Conservation (phyloP, 2,797 vertebrate genomes). For the Loriculus beryllinus region DNA sequence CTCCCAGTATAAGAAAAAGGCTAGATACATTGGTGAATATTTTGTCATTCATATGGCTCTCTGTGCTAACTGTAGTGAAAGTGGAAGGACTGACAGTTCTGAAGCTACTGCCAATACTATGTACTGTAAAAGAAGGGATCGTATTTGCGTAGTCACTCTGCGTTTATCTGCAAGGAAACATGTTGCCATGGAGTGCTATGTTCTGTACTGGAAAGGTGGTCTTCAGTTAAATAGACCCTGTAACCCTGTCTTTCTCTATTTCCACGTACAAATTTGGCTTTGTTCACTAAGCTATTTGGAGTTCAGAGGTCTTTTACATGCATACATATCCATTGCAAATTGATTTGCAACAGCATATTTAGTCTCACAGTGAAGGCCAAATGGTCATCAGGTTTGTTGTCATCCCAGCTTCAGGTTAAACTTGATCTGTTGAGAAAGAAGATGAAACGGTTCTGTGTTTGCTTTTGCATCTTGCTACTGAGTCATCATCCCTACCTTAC, state of each 20-base stretch:
- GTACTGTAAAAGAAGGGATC: not conserved
- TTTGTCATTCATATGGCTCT: not conserved
- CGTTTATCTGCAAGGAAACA: not conserved
- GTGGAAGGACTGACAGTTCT: not conserved
- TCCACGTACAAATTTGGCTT: not conserved
- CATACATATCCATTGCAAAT: not conserved
- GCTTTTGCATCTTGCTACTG: not conserved
- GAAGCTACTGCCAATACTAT: not conserved
- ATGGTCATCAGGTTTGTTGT: not conserved
- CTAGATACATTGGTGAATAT: not conserved
- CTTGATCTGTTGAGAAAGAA: not conserved
- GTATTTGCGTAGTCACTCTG: not conserved
- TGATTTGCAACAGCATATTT: not conserved
- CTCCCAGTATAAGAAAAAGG: not conserved
- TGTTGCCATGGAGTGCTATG: rapidly evolving
- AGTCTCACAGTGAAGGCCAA: not conserved
- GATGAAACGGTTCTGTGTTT: not conserved
- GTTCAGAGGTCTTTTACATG: not conserved
- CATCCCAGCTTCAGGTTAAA: not conserved
- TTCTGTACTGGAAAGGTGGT: not conserved
- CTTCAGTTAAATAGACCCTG: not conserved
- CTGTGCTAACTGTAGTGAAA: not conserved
- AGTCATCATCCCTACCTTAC: not conserved
- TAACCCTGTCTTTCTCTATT: not conserved
- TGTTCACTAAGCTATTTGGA: not conserved